Evolutionary conservation across 1,140 invertebrate genomes (phyloP), one percentile per base, ranked within the genome.

Genomic region (Leptonema lineaticorne): DNA sequence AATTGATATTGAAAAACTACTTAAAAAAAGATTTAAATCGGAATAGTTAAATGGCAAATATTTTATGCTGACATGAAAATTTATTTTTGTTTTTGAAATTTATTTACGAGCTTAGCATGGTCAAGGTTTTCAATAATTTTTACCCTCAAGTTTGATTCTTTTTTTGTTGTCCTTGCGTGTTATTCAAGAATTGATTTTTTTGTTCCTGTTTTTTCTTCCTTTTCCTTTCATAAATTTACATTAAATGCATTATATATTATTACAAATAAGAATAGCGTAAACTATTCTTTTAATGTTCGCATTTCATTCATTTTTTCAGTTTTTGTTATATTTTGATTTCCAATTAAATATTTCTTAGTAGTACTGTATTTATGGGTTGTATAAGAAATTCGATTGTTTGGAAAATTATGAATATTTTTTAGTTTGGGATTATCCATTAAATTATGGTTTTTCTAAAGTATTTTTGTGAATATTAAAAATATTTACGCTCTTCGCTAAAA

Each of bases 51-150:
- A n/a, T n/a, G n/a, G n/a, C n/a, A n/a, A n/a, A n/a, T n/a, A n/a
- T n/a, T n/a, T n/a, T n/a, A n/a, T n/a, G n/a, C n/a, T n/a, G n/a
- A n/a, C n/a, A n/a, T n/a, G n/a, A n/a, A n/a, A n/a, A n/a, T n/a
- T 62, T 62, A 46, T 50, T 68, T 53, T 68, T 59, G 20, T 37
- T 60, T 70, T 37, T 41, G 7, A 67, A 67, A 50, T 70, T 58
- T 73, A 60, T 62, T 62, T 75, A 78, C 80, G 81, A 83, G 81
- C 81, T 83, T 82, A 78, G 76, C 77, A 78, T 82, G 81, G 81
- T 83, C 81, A 82, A 82, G 41, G 79, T 78, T 80, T 81, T 82
- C 78, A 80, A 81, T 80, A 78, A 81, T 82, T 83, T 83, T 83
- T 83, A 82, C 81, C 79, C 80, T 83, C 80, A 82, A 81, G 80